These are phyloP conservation scores for Cryptophagus acutangulus DNA, from an alignment of 2,888 invertebrate species.

Conservation along the genomic window DNA sequence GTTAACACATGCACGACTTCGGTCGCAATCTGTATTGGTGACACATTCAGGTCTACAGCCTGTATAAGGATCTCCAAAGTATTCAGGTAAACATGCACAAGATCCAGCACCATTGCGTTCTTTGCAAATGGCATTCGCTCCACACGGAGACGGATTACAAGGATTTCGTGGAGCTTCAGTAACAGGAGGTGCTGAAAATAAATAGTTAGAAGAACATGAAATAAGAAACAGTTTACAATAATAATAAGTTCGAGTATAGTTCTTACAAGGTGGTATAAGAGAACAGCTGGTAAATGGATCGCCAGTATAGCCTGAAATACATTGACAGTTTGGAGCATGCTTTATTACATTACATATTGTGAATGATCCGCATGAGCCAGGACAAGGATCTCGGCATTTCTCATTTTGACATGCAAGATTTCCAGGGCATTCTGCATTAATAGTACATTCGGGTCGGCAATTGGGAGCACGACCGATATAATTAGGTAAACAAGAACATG, in stretches of 20 bases:
- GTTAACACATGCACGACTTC: slow-evolving; percentile 61
- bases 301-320: slow-evolving; percentile 64
- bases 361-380: slow-evolving; percentile 69
- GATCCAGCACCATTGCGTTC: slow-evolving; percentile 60
- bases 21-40: slow-evolving; percentile 60
- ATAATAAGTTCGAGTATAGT: too few species aligned
- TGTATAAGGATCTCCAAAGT: slow-evolving; percentile 61
- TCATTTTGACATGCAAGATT: slow-evolving; percentile 73
- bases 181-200: slow-evolving; percentile 47
- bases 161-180: slow-evolving; percentile 51
- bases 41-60: slow-evolving; percentile 66
- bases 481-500: slow-evolving; percentile 57
- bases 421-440: slow-evolving; percentile 69
- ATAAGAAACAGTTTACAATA: slow-evolving; percentile 4
- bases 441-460: slow-evolving; percentile 63
- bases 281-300: slow-evolving; percentile 61
- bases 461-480: slow-evolving; percentile 60
- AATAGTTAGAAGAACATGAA: slow-evolving; percentile 13
- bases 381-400: slow-evolving; percentile 74
- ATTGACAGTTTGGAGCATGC: slow-evolving; percentile 74
- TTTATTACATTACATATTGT: slow-evolving; percentile 71
- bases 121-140: slow-evolving; percentile 62
- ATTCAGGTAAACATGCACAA: slow-evolving; percentile 60
- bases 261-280: slow-evolving; percentile 56
- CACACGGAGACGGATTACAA: slow-evolving; percentile 64